Percentiles rank a stretch among this genome's conserved stretches.
These are phyloP conservation scores for Zapornia atra DNA, from an alignment of 2,113 vertebrate genomes.

Conservation along the genomic window DNA sequence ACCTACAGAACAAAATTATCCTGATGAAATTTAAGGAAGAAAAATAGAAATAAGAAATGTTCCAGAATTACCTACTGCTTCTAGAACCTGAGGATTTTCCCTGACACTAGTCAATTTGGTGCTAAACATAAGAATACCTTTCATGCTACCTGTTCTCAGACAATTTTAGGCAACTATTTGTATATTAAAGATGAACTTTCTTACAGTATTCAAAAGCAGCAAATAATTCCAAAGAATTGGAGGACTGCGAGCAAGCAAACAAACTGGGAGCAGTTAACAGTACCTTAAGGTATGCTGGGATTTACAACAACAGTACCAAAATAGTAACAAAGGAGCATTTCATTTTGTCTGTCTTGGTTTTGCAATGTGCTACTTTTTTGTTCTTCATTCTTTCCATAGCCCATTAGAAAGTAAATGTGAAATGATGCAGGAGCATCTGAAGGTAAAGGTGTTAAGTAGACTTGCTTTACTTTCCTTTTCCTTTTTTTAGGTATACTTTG, in stretches of 20 bases:
- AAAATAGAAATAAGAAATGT: background rate
- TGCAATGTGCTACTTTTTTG: background rate
- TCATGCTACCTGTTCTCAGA: background rate
- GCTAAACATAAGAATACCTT: background rate
- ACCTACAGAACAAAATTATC: background rate
- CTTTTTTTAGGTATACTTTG: background rate
- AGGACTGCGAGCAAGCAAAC: constrained; percentile 90
- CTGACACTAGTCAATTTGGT: background rate
- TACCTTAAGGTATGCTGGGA: constrained; percentile 87
- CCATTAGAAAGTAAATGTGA: constrained; percentile 6
- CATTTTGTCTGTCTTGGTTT: constrained; percentile 1
- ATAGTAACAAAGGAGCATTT: background rate
- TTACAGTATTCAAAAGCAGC: constrained; percentile 85
- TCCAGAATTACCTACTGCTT: background rate
- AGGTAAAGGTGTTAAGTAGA: background rate
- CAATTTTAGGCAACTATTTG: background rate
- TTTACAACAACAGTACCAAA: constrained; percentile 10
- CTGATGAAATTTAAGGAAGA: background rate
- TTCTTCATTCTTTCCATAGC: background rate
- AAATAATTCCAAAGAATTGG: constrained; percentile 78
- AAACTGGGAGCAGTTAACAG: constrained; percentile 94
- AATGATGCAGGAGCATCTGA: background rate
- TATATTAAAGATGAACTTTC: constrained; percentile 9
- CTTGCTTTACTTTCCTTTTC: background rate
- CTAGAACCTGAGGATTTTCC: background rate